These are phyloP conservation scores for Octopus sinensis DNA, from an alignment of 1,140 invertebrate species.

Conservation along the genomic window DNA sequence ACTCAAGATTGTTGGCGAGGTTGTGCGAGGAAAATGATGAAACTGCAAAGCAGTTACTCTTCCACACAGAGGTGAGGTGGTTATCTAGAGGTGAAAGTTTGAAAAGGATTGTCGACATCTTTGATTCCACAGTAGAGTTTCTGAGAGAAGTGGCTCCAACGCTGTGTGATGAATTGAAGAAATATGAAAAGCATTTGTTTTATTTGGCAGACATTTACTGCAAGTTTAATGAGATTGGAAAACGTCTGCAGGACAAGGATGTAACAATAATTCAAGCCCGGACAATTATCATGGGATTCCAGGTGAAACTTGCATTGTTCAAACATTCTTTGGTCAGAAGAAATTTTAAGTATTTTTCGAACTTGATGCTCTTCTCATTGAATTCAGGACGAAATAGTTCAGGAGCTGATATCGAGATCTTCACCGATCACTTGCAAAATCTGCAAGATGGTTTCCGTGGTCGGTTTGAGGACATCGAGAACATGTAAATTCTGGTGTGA, in stretches of 20 bases:
- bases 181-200: slow-evolving; percentile 5
- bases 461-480: background rate
- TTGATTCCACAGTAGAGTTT: slow-evolving; percentile 7
- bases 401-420: slow-evolving; percentile 1
- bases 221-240: slow-evolving; percentile 8
- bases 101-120: background rate
- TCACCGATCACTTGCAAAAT: slow-evolving; percentile 4
- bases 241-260: slow-evolving; percentile 7
- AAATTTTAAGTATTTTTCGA: slow-evolving; percentile 8
- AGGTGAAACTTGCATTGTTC: slow-evolving; percentile 4
- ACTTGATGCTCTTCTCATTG: slow-evolving; percentile 1
- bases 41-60: slow-evolving; percentile 1
- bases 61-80: slow-evolving; percentile 6
- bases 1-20: too few species aligned
- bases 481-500: background rate
- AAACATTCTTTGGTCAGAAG: background rate
- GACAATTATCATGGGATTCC: background rate
- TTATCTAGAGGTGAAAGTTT: slow-evolving; percentile 4
- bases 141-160: slow-evolving; percentile 1
- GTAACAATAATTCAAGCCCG: slow-evolving; percentile 4
- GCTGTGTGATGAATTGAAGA: slow-evolving; percentile 1
- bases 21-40: slow-evolving; percentile 1
- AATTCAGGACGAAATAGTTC: slow-evolving; percentile 1
- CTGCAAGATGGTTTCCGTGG: background rate
- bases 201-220: slow-evolving; percentile 7